These are phyloP conservation scores for Tyto alba DNA, from an alignment of 2,113 vertebrate species.

Conservation along the genomic window DNA sequence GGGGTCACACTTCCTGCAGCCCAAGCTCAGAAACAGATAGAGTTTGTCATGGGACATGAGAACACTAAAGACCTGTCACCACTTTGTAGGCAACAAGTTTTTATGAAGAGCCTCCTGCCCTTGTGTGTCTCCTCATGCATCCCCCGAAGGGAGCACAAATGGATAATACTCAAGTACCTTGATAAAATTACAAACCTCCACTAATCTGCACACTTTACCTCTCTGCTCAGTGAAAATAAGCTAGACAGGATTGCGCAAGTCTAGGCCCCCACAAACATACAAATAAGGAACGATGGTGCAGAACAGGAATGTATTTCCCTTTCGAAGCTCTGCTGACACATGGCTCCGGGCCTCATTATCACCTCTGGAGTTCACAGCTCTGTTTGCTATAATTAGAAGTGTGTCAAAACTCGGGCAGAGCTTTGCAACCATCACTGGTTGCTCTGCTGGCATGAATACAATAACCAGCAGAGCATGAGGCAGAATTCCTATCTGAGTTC, in stretches of 20 bases:
- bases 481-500: background rate
- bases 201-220: background rate
- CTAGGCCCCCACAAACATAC: background rate
- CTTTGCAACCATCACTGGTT: background rate
- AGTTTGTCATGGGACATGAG: background rate
- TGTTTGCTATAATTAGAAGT: constrained; percentile 24
- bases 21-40: background rate
- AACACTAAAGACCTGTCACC: background rate
- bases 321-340: constrained; percentile 5
- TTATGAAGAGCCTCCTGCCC: background rate
- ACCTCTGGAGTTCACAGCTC: constrained; percentile 1
- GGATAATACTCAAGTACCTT: background rate
- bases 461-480: background rate
- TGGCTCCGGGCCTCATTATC: background rate
- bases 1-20: background rate
- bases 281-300: background rate
- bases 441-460: background rate
- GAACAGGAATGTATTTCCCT: background rate
- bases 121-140: background rate
- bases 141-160: background rate
- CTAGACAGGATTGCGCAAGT: background rate
- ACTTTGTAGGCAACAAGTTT: background rate
- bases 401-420: background rate
- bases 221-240: background rate
- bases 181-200: background rate